phyloP scores from a whole-genome alignment of 2,113 vertebrate species.

The Ammodytes marinus region DNA sequence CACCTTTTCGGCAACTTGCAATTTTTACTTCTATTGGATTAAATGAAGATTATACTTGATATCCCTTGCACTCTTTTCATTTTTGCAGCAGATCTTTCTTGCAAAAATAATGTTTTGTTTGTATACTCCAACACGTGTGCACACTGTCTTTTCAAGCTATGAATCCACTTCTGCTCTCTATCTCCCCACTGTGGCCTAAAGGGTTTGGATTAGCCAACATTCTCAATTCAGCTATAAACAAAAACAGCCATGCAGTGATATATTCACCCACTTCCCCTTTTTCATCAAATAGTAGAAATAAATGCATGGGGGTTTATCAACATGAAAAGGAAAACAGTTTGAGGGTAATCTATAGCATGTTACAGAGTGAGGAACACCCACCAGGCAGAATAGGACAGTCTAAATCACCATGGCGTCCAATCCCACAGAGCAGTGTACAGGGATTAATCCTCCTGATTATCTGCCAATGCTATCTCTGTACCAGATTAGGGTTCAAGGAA shows the following conservation, averaged over 20 bases:
- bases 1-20: background rate
- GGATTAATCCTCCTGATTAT: slow-evolving; percentile 78
- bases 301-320: slow-evolving; percentile 34
- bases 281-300: slow-evolving; percentile 45
- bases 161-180: slow-evolving; percentile 19
- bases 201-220: slow-evolving; percentile 46
- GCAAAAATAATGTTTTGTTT: background rate
- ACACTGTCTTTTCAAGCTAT: slow-evolving; percentile 1
- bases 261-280: slow-evolving; percentile 28
- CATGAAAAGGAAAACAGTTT: slow-evolving; percentile 43
- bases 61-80: background rate
- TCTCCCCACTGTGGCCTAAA: slow-evolving; percentile 43
- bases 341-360: slow-evolving; percentile 36
- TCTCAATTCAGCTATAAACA: slow-evolving; percentile 54
- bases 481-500: slow-evolving; percentile 48
- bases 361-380: slow-evolving; percentile 18
- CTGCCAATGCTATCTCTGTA: slow-evolving; percentile 59
- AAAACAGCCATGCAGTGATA: slow-evolving; percentile 54
- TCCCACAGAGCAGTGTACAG: slow-evolving; percentile 56
- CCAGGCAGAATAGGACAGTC: slow-evolving; percentile 28
- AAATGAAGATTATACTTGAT: background rate
- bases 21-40: background rate
- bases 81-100: background rate
- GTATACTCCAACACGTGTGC: background rate
- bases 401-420: slow-evolving; percentile 27